Conservation (phyloP, 2,797 vertebrate genomes). For the Enteromius radiatus region DNA sequence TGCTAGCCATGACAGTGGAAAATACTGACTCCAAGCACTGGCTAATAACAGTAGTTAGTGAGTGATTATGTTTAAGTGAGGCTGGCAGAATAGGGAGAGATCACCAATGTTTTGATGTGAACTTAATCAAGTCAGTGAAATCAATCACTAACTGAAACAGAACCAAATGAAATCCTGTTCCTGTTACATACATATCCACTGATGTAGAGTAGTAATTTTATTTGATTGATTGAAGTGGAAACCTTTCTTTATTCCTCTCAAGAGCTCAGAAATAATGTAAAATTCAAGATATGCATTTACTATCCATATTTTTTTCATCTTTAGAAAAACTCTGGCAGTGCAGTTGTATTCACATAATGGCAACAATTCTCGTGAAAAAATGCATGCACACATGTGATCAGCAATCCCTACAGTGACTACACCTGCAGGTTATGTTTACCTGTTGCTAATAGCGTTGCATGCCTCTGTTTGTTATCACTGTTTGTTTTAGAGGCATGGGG, state of each 20-base stretch:
- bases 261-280: not conserved
- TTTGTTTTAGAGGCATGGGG: slow-evolving; percentile 26
- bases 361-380: slow-evolving; percentile 8
- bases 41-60: not conserved
- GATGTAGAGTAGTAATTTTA: not conserved
- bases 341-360: not conserved
- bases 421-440: slow-evolving; percentile 16
- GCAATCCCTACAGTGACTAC: slow-evolving; percentile 2
- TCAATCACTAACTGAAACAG: not conserved
- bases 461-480: slow-evolving; percentile 7
- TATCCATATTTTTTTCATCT: not conserved
- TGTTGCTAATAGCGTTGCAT: slow-evolving; percentile 14
- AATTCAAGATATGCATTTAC: not conserved
- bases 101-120: slow-evolving; percentile 1
- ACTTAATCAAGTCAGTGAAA: not conserved
- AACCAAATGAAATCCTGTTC: not conserved
- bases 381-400: not conserved
- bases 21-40: not conserved
- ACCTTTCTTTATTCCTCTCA: not conserved
- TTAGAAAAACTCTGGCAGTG: not conserved
- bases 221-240: not conserved
- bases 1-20: not conserved
- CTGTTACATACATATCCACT: not conserved
- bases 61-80: not conserved
- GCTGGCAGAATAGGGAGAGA: not conserved